Conservation (phyloP, 2,113 vertebrate genomes). For the Laticauda laticaudata region DNA sequence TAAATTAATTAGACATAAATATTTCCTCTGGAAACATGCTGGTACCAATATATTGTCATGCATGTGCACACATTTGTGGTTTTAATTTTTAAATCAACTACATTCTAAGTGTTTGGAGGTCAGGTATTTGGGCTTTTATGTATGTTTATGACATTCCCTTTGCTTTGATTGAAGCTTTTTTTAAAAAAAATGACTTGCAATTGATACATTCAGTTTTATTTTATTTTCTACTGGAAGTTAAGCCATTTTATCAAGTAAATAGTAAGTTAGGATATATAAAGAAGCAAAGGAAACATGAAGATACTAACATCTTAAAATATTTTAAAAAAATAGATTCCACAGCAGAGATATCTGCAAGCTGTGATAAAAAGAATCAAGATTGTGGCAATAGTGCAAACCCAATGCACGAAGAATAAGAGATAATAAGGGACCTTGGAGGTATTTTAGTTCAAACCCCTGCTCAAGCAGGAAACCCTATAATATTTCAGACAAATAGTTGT, state of each 20-base stretch:
- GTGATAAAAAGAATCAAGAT: neutral
- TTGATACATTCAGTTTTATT: neutral
- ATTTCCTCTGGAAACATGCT: slow-evolving; percentile 47
- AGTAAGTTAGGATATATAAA: neutral
- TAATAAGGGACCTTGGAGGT: neutral
- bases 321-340: neutral
- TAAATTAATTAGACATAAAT: slow-evolving; percentile 53
- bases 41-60: slow-evolving; percentile 13
- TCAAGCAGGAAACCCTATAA: neutral
- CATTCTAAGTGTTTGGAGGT: neutral
- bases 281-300: neutral
- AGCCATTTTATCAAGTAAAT: neutral
- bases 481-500: neutral
- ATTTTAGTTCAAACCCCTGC: neutral
- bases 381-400: neutral
- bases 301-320: neutral
- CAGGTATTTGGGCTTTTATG: neutral
- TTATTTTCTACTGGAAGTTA: neutral
- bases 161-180: neutral
- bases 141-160: neutral
- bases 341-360: neutral
- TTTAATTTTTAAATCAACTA: neutral
- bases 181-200: neutral
- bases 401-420: neutral
- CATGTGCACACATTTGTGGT: neutral